Base-by-base conservation (phyloP, 1,140 invertebrate species). In the Drosophila saltans region DNA sequence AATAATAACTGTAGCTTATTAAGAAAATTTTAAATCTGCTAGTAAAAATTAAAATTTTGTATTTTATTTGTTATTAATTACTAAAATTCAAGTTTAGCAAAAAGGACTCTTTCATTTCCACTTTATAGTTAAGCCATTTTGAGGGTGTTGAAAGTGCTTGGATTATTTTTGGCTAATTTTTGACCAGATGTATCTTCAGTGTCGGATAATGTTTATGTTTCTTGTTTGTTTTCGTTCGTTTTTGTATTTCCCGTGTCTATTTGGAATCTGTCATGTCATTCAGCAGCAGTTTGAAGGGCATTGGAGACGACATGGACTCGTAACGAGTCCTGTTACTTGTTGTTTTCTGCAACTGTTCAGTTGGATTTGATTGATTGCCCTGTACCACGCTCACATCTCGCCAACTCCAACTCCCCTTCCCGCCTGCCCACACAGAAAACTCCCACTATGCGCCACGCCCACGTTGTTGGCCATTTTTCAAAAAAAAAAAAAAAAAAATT, bases 311-410 rank as follows among this genome's bases (percentile, higher is more conserved):
- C 45, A 52, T 26, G 45, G 36, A 59, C 57, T 59, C 57, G 57
- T 59, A 59, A 59, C 57, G 57, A 24, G 33, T 59, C 36, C 57
- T 24, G 57, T 40, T 40, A 26, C 45, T 52, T 52, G 45, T 52
- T 52, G 45, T 26, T 52, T 36, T 26, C 45, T 52, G 45, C 21
- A 26, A 26, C 33, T 59, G 57, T 39, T 59, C 33, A 40, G 16
- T 16, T 59, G 33, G 57, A 33, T 59, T 59, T 59, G 57, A 59
- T 59, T 59, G 57, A 59, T 59, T 39, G 57, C 57, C 28, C 57
- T 59, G 57, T 39, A 36, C 57, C 30, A 59, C 33, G 30, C 57
- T 39, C 33, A 10, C 21, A 59, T 21, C 30, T 7, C n/a, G 4
- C n/a, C 9, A 30, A 5, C 33, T 21, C 56, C 2, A n/a, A 36